Evolutionary conservation across 2,888 invertebrate genomes (phyloP).

Genomic region (Lapara coniferarum): DNA sequence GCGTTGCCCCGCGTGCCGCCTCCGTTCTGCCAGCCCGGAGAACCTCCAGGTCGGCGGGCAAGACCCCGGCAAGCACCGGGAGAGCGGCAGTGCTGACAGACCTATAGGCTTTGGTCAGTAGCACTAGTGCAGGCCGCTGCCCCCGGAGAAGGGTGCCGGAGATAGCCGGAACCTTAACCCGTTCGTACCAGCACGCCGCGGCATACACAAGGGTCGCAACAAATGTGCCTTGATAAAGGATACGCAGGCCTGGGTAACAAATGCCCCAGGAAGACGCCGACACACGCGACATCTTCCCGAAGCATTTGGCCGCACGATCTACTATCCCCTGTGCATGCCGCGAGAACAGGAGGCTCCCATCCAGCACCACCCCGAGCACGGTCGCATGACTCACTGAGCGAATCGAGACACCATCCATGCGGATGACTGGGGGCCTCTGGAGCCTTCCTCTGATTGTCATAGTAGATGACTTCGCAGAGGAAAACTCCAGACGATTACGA

Average conservation of each 20-base stretch:
- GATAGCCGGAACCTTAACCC: conserved; percentile 8
- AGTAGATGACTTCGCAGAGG: conserved; percentile 34
- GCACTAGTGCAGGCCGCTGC: conserved; percentile 24
- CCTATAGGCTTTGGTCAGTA: conserved; percentile 34
- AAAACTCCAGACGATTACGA: conserved; percentile 37
- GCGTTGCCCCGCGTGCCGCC: not conserved
- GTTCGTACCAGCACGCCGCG: conserved; percentile 32
- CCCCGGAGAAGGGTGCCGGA: not conserved
- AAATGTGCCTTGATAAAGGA: conserved; percentile 30
- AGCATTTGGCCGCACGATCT: conserved; percentile 34
- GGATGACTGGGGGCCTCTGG: conserved; percentile 24
- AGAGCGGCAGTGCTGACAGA: conserved; percentile 20
- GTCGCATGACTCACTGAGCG: not conserved
- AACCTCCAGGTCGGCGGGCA: conserved; percentile 37
- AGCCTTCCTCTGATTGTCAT: conserved; percentile 34
- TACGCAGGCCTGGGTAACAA: conserved; percentile 33
- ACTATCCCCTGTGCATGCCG: conserved; percentile 35
- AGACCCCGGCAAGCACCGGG: conserved; percentile 29
- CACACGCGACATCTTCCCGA: conserved; percentile 40
- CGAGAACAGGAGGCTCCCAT: not conserved
- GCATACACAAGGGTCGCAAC: conserved; percentile 32
- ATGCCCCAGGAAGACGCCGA: conserved; percentile 44
- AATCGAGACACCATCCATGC: not conserved
- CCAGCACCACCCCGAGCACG: not conserved
- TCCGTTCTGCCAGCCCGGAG: conserved; percentile 27